Evolutionary conservation across 2,797 vertebrate species (phyloP).

Genomic region (Microhierax caerulescens): DNA sequence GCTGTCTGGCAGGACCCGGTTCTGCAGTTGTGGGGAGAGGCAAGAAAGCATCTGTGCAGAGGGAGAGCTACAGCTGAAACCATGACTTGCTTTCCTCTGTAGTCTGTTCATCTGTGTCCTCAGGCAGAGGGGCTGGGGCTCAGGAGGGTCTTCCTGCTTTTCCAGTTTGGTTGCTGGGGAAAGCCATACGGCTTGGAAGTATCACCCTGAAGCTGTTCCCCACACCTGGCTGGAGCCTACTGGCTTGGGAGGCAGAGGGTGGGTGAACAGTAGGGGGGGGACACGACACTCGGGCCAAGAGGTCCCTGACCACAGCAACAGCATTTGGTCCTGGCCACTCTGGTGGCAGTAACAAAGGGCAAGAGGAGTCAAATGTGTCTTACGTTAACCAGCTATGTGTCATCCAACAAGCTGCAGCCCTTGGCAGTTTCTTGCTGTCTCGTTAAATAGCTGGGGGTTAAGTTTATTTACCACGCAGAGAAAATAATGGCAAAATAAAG

Average conservation of each 20-base stretch:
- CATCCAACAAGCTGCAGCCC: background rate
- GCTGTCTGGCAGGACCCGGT: background rate
- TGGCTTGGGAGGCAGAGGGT: background rate
- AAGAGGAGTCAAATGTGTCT: background rate
- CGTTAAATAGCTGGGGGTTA: background rate
- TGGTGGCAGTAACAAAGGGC: background rate
- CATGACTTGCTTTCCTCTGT: background rate
- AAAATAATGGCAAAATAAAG: background rate
- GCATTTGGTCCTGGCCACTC: background rate
- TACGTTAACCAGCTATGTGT: background rate
- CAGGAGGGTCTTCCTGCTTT: background rate
- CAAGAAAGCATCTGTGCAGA: background rate
- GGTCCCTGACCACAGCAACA: background rate
- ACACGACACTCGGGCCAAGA: background rate
- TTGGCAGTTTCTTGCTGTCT: background rate
- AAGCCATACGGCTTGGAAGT: background rate
- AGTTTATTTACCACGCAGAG: background rate
- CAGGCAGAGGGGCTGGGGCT: background rate
- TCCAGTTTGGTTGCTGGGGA: background rate
- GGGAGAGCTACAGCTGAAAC: background rate
- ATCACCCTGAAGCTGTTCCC: background rate
- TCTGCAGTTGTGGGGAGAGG: background rate
- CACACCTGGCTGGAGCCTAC: background rate
- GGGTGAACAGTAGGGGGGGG: background rate
- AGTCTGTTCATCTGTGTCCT: background rate